Evolutionary conservation across 1,140 invertebrate genomes (phyloP).

Genomic region (Orchestia grillus): DNA sequence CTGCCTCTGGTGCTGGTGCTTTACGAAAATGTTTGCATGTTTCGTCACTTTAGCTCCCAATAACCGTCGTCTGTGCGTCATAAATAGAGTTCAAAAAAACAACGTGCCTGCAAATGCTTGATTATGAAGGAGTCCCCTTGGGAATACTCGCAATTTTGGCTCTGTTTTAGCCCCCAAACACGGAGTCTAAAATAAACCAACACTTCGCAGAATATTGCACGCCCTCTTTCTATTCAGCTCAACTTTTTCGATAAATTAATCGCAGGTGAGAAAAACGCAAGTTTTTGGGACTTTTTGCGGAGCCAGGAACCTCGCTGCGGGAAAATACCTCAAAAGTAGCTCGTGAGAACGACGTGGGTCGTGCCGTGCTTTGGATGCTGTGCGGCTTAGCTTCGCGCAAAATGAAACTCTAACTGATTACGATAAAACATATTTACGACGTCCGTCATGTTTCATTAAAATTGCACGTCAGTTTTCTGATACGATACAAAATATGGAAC

Average conservation of each 20-base stretch:
- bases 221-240: background rate
- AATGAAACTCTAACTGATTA: too few relatives aligned
- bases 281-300: background rate
- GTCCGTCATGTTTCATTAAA: too few relatives aligned
- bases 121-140: background rate
- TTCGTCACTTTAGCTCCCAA: constrained; percentile 3
- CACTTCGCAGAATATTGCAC: background rate
- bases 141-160: constrained; percentile 16
- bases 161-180: background rate
- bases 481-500: too few relatives aligned
- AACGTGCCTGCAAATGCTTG: background rate
- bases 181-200: background rate
- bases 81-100: constrained; percentile 19
- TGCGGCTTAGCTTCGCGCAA: too few relatives aligned
- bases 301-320: background rate
- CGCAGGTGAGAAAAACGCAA: background rate
- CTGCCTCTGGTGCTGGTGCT: background rate
- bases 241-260: background rate
- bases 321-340: background rate
- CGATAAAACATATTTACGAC: too few relatives aligned
- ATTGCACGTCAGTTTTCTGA: too few relatives aligned
- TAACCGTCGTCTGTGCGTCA: background rate
- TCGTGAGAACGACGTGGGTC: background rate
- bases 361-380: too few relatives aligned
- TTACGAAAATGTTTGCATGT: constrained; percentile 40